Evolutionary conservation across 2,888 invertebrate species (phyloP).

Genomic region (Hirtodrosophila alboralis): DNA sequence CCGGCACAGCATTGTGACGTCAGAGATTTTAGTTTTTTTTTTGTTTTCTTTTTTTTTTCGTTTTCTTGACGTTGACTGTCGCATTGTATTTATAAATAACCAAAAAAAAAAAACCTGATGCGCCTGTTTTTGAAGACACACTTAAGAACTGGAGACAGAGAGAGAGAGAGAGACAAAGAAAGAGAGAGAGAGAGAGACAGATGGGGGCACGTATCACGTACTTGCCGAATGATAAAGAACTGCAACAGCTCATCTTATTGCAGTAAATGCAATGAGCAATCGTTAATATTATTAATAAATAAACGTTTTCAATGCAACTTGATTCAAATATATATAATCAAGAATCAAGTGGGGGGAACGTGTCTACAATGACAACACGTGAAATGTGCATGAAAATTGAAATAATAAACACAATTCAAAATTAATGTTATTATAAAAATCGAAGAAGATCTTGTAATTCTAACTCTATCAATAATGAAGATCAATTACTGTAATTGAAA

Average conservation of each 20-base stretch:
- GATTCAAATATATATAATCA: slow-evolving; percentile 29
- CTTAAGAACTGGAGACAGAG: slow-evolving; percentile 1
- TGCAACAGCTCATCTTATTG: slow-evolving; percentile 37
- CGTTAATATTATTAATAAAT: too few relatives aligned
- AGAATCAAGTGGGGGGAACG: slow-evolving; percentile 15
- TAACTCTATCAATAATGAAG: too few relatives aligned
- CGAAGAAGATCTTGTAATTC: neutral
- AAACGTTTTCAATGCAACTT: slow-evolving; percentile 17
- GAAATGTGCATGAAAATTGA: slow-evolving; percentile 33
- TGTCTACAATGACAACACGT: slow-evolving; percentile 38
- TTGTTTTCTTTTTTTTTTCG: neutral
- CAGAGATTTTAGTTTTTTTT: slow-evolving; percentile 19
- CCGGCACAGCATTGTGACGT: slow-evolving; percentile 31
- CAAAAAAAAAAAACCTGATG: slow-evolving; percentile 42
- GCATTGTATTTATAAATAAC: slow-evolving; percentile 25
- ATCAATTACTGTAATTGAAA: too few relatives aligned
- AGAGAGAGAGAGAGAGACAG: neutral
- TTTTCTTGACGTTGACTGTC: slow-evolving; percentile 22
- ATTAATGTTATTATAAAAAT: slow-evolving; percentile 1
- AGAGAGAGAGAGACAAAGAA: neutral
- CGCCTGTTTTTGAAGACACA: slow-evolving; percentile 13
- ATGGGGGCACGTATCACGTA: slow-evolving; percentile 37
- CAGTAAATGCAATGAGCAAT: too few relatives aligned
- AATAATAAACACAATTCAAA: neutral
- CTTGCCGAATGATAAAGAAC: slow-evolving; percentile 24